Evolutionary conservation across 2,888 invertebrate genomes (phyloP).

Genomic region (Mantis religiosa): DNA sequence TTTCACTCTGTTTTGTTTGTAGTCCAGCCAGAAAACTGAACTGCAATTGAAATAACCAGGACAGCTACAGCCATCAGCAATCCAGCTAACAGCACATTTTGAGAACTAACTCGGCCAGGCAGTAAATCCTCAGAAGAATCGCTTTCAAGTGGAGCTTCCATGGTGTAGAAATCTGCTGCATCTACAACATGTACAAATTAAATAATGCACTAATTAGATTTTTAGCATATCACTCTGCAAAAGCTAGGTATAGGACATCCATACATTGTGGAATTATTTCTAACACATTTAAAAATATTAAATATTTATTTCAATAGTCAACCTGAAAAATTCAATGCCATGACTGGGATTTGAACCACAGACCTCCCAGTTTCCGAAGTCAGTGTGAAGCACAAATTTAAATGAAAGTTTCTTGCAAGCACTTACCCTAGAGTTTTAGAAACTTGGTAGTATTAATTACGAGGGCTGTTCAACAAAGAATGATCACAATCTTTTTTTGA

Average conservation of each 20-base stretch:
- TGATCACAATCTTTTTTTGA: no score
- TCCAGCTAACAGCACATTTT: not conserved
- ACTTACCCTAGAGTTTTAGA: no score
- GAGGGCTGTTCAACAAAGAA: no score
- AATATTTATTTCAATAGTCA: no score
- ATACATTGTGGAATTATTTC: no score
- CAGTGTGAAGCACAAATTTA: no score
- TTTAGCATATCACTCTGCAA: not conserved
- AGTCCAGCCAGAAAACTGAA: conserved; percentile 7
- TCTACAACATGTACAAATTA: conserved; percentile 3
- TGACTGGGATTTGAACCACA: no score
- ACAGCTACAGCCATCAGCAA: not conserved
- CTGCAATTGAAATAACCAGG: conserved; percentile 15
- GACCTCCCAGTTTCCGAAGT: no score
- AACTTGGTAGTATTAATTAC: no score
- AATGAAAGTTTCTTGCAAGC: no score
- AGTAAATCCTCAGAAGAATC: conserved; percentile 14
- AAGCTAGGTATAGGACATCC: not conserved
- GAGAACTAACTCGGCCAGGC: not conserved
- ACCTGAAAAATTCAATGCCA: no score
- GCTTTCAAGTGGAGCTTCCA: conserved; percentile 7
- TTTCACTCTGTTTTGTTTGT: not conserved
- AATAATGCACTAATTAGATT: not conserved
- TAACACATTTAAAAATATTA: no score
- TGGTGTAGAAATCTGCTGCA: conserved; percentile 10